These are phyloP conservation scores for Poeciliopsis retropinna DNA, from an alignment of 2,113 vertebrate species.

Conservation along the genomic window DNA sequence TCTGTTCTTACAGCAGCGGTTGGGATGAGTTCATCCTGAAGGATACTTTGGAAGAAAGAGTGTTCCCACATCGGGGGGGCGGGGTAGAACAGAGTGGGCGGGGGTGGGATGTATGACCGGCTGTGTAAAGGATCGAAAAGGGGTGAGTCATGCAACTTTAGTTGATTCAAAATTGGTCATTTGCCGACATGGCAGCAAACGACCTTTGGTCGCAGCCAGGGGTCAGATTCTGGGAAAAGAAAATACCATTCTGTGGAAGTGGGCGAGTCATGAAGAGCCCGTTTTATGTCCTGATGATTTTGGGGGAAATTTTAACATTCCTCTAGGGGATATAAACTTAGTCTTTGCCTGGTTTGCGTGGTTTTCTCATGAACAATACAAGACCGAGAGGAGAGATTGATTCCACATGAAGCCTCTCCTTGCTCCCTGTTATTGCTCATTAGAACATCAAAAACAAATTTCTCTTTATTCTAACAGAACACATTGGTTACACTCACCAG, in stretches of 20 bases:
- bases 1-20: slow-evolving; percentile 59
- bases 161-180: slow-evolving; percentile 54
- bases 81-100: not conserved
- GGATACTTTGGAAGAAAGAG: slow-evolving; percentile 65
- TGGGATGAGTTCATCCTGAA: slow-evolving; percentile 72
- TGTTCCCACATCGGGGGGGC: slow-evolving; percentile 61
- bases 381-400: not conserved
- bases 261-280: slow-evolving; percentile 17
- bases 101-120: slow-evolving; percentile 26
- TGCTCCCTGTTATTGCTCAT: not conserved
- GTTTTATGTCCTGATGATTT: slow-evolving; percentile 29
- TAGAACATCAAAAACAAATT: not conserved
- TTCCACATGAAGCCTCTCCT: not conserved
- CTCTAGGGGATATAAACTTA: not conserved
- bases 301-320: slow-evolving; percentile 33
- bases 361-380: not conserved
- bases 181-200: slow-evolving; percentile 29
- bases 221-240: slow-evolving; percentile 55
- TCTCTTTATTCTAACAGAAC: not conserved
- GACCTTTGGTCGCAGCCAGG: slow-evolving; percentile 17
- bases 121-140: not conserved
- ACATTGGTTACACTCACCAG: too few species aligned
- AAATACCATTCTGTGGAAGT: too few species aligned
- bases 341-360: not conserved
- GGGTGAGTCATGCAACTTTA: slow-evolving; percentile 73